Percentiles rank a stretch among this genome's conserved stretches.
Conservation (phyloP, 2,797 vertebrate genomes). For the Echeneis naucrates region DNA sequence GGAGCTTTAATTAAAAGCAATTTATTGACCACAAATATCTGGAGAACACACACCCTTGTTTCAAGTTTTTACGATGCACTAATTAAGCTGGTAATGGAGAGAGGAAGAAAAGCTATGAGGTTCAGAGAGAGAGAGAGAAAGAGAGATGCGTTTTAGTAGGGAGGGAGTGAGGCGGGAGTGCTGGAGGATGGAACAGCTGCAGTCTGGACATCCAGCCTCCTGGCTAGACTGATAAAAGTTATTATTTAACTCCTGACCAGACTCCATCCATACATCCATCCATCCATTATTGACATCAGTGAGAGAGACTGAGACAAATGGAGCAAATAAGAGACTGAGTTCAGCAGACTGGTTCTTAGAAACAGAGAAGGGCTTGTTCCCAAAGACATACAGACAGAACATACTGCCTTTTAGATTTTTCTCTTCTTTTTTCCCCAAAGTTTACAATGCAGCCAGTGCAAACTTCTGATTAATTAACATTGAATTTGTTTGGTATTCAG, state of each 20-base stretch:
- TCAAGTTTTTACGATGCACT: conserved; percentile 44
- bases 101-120: conserved; percentile 43
- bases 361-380: neutral
- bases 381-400: neutral
- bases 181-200: conserved; percentile 84
- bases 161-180: conserved; percentile 67
- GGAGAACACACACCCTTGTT: conserved; percentile 40
- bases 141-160: conserved; percentile 18
- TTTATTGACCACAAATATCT: conserved; percentile 12
- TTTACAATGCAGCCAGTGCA: too few relatives aligned
- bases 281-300: neutral
- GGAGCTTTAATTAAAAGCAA: conserved; percentile 16
- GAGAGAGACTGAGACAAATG: neutral
- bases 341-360: neutral
- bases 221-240: conserved; percentile 90
- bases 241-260: conserved; percentile 85
- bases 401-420: neutral
- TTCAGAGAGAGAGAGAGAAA: conserved; percentile 41
- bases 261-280: conserved; percentile 65
- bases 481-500: too few relatives aligned
- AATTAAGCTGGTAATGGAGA: conserved; percentile 57
- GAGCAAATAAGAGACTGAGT: neutral
- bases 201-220: conserved; percentile 87
- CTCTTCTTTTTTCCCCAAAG: too few relatives aligned
- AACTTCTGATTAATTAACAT: too few relatives aligned